Base-by-base conservation (phyloP, 2,888 invertebrate species). In the Lasioglossum leucozonium region DNA sequence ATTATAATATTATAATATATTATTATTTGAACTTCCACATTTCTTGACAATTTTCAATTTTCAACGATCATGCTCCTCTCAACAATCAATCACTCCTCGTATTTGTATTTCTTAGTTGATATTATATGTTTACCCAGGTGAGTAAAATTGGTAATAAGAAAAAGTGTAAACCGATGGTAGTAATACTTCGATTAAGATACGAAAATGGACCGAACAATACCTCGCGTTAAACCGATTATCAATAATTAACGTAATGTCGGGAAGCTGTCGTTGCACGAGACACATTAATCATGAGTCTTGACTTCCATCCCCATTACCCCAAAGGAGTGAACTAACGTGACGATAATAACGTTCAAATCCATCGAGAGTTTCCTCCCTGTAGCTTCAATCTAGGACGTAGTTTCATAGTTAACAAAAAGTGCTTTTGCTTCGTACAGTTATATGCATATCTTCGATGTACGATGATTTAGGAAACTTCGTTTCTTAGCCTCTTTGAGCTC, bases 231-330 rank as follows among this genome's bases (percentile, higher is more conserved):
- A 79, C 30, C 22, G 71, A 71, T 79, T 82, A 75, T 72, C 72
- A 81, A 81, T 76, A 72, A 77, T 81, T 72, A 81, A 42, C 74
- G 37, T 37, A 67, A 37, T 65, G 44, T 42, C 73, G n/a, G 69
- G 16, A 22, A 65, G 16, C 42, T 55, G 44, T 71, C 65, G 74
- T 55, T 16, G 26, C n/a, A 37, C 76, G 34, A 0, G 65, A 65
- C 67, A 65, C 67, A n/a, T 55, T 30, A 18, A 37, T 58, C 44
- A 55, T 73, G 71, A 22, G 37, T 40, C 71, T 78, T 44, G 44
- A 74, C 44, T 55, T n/a, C 55, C 55, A 16, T 73, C 16, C 65
- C 18, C 13, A 51, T 51, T 72, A 77, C 11, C 34, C 18, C 4
- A n/a, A 16, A 74, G 62, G 40, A 51, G 42, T 4, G 26, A 73